These are phyloP conservation scores for Amblyjoppa fuscipennis DNA, from an alignment of 2,888 invertebrate genomes.

Conservation along the genomic window DNA sequence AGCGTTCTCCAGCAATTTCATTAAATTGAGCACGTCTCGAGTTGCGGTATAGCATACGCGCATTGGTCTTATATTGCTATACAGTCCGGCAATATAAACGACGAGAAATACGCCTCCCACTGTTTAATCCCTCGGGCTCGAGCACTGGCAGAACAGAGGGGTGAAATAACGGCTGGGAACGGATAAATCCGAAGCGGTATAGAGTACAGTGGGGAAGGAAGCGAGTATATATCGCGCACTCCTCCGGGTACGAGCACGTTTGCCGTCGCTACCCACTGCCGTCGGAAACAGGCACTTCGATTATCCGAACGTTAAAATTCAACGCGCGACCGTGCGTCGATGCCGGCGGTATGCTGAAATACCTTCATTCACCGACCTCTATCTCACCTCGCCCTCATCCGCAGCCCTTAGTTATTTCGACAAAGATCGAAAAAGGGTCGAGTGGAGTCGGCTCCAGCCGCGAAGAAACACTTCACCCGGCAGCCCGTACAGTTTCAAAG, in stretches of 20 bases:
- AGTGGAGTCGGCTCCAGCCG: not conserved
- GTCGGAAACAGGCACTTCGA: conserved; percentile 66
- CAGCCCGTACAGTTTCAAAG: not conserved
- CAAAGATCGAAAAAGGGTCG: conserved; percentile 52
- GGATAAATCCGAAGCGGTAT: conserved; percentile 58
- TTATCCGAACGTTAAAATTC: conserved; percentile 68
- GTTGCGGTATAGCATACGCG: conserved; percentile 36
- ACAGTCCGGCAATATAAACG: conserved; percentile 50
- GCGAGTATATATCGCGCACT: conserved; percentile 42
- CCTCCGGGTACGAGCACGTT: conserved; percentile 56
- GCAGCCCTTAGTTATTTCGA: conserved; percentile 33
- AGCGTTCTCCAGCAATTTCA: conserved; percentile 38
- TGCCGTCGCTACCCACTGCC: conserved; percentile 20
- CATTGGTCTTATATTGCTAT: conserved; percentile 29
- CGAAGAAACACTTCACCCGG: no score
- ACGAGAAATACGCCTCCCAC: conserved; percentile 49
- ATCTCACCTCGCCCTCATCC: conserved; percentile 30
- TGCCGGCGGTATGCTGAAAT: conserved; percentile 58
- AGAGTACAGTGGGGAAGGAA: conserved; percentile 30
- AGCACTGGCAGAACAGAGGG: conserved; percentile 33
- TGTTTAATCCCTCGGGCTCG: conserved; percentile 51
- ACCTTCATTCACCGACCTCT: conserved; percentile 40
- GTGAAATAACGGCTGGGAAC: conserved; percentile 53
- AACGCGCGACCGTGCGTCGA: conserved; percentile 61
- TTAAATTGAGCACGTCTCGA: conserved; percentile 54